A percentile compares a stretch with the other conserved stretches of the same genome.
Conservation (phyloP, 2,113 vertebrate species). For the Brachionichthys hirsutus region DNA sequence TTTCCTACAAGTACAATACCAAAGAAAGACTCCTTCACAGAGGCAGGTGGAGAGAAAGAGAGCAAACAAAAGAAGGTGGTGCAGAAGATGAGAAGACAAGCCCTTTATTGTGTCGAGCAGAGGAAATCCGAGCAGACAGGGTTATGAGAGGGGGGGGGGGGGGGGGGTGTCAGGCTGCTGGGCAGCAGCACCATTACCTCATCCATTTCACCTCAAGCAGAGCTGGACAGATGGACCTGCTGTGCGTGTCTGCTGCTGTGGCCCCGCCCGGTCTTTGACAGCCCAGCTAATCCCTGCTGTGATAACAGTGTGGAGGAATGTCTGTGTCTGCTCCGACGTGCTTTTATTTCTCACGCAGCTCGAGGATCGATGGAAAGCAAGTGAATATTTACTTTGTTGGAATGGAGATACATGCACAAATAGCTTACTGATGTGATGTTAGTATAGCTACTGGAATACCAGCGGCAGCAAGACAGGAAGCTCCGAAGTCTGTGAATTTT, state of each 20-base stretch:
- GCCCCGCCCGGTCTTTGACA: constrained; percentile 32
- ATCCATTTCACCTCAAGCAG: constrained; percentile 60
- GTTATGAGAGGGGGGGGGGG: constrained; percentile 20
- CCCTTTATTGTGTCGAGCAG: not conserved
- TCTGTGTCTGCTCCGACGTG: constrained; percentile 15
- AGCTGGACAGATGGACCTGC: constrained; percentile 60
- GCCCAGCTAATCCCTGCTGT: constrained; percentile 62
- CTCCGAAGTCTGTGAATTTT: no score
- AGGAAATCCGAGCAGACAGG: constrained; percentile 2
- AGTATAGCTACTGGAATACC: not conserved
- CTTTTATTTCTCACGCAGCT: constrained; percentile 2
- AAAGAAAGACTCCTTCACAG: not conserved
- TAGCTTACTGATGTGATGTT: no score
- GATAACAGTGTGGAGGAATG: constrained; percentile 67
- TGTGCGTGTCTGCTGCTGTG: constrained; percentile 24
- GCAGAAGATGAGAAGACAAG: not conserved
- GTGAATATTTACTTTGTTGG: not conserved
- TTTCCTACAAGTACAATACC: not conserved
- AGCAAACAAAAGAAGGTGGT: not conserved
- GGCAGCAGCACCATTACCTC: constrained; percentile 64
- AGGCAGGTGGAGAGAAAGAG: no score
- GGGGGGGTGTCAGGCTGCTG: constrained; percentile 17
- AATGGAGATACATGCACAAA: not conserved
- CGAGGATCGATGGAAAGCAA: not conserved
- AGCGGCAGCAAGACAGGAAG: no score